Evolutionary conservation across 2,797 vertebrate species (phyloP), one percentile per base, ranked within the genome.

Genomic region (Cryptoprocta ferox): DNA sequence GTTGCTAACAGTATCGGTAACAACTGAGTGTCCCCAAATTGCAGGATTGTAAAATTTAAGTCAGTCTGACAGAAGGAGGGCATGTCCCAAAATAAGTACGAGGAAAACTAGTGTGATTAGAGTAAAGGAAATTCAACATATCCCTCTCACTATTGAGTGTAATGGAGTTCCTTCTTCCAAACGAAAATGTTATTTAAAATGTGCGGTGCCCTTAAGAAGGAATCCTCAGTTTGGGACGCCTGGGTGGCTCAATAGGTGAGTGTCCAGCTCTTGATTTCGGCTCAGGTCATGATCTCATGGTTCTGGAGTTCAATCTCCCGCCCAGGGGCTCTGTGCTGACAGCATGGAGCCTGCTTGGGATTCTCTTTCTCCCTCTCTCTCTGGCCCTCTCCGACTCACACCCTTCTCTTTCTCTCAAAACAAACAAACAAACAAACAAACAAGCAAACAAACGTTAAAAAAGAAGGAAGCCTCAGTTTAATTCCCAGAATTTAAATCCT

Each of bases 81-180:
- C 79, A 71, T 30, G 83, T 42, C 97, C 65, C 93, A 96, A 96
- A 98, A 97, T 13, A 76, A n/a, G 30, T 61, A 91, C 82, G 63
- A 95, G 85, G 95, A 97, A 97, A 98, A 80, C 76, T 83, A 85
- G 53, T 45, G 24, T 94, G 93, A 96, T 80, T 80, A 94, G 85
- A 94, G 42, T 93, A 50, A 71, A 95, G 70, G 80, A 5, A 96
- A 95, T 97, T 96, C 10, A 73, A 45, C 16, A 94, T 95, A 71
- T 19, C 83, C 92, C 82, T 48, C 68, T 91, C 42, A 71, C 91
- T 97, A 83, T 32, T 94, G 76, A 50, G 45, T 92, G 82, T 56
- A 16, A 91, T 59, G 42, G 76, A 59, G 79, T 94, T 95, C 65
- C 59, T 97, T 83, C 92, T 98, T 92, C 71, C 80, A 91, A 95